A percentile compares a stretch with the other conserved stretches of the same genome.
These are phyloP conservation scores for Sminthopsis crassicaudata DNA, from an alignment of 2,113 vertebrate species.

Conservation along the genomic window DNA sequence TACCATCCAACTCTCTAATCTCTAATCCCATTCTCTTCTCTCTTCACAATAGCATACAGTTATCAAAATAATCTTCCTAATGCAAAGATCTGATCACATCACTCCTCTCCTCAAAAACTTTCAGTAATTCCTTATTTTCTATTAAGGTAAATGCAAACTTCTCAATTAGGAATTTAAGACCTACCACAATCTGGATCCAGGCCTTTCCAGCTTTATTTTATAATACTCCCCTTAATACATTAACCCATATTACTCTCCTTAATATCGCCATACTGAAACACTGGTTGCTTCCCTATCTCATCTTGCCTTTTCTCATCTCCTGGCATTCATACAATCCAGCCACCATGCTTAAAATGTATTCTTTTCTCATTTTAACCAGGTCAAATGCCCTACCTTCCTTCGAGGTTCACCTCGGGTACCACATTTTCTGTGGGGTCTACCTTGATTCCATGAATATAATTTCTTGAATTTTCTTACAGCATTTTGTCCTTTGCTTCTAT, in stretches of 20 bases:
- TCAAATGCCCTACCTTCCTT: background rate
- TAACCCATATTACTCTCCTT: background rate
- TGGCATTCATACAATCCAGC: background rate
- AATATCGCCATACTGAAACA: background rate
- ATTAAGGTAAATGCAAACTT: background rate
- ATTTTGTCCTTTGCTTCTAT: background rate
- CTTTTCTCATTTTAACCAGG: background rate
- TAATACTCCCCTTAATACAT: background rate
- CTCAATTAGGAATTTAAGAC: background rate
- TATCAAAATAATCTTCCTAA: background rate
- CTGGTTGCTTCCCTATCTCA: background rate
- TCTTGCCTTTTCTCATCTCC: background rate
- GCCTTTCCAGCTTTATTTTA: background rate
- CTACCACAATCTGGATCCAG: background rate
- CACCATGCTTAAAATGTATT: background rate
- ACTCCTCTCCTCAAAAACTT: background rate
- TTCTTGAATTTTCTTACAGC: background rate
- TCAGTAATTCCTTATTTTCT: background rate
- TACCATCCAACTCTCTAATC: background rate
- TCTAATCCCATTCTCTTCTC: background rate
- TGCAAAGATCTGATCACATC: background rate
- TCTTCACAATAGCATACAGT: background rate
- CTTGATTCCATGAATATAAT: background rate
- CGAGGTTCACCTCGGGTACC: background rate
- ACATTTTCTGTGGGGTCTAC: background rate